Base-by-base conservation (phyloP, 2,797 vertebrate genomes). In the Lepilemur ruficaudatus region DNA sequence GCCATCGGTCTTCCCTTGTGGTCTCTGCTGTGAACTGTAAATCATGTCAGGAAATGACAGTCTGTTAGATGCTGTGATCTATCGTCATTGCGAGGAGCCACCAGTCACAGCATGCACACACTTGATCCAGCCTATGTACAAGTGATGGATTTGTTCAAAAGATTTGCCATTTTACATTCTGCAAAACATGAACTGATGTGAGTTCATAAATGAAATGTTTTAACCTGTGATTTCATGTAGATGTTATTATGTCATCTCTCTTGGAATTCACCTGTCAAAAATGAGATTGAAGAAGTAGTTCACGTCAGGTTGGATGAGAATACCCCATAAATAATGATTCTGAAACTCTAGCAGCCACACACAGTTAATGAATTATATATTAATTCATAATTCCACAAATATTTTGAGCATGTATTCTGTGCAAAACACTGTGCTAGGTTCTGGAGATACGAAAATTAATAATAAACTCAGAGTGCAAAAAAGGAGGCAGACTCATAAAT, bases 41-140 rank as follows among this genome's bases (percentile, higher is more conserved):
- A 98, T 98, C 97, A 96, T 78, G 96, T 93, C 96, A 96, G 95
- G 96, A 97, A 97, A 95, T 92, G 97, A 98, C 89, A 95, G 94
- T 78, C 96, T 97, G 86, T 95, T 92, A 96, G 97, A 97, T 81
- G 96, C 75, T 79, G 86, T 41, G 83, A 98, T 98, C 97, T 97
- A 92, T 98, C 98, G 98, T 97, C 96, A 96, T 97, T 90, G 91
- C 3, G 28, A 67, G 84, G 93, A 97, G 94, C 94, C 65, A 96
- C 84, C 85, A 97, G 95, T 96, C 94, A 96, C 91, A 97, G 96
- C 85, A 89, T 2, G 8, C 69, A 94, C 93, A 97, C 94, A 98
- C 95, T 98, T 96, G 91, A 97, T 97, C 90, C 87, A 95, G 92
- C 97, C 97, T 96, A 96, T 81, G 35, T 91, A 61, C 55, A 96